Base-by-base conservation (phyloP, 2,113 vertebrate genomes). In the Pterophyllum scalare region DNA sequence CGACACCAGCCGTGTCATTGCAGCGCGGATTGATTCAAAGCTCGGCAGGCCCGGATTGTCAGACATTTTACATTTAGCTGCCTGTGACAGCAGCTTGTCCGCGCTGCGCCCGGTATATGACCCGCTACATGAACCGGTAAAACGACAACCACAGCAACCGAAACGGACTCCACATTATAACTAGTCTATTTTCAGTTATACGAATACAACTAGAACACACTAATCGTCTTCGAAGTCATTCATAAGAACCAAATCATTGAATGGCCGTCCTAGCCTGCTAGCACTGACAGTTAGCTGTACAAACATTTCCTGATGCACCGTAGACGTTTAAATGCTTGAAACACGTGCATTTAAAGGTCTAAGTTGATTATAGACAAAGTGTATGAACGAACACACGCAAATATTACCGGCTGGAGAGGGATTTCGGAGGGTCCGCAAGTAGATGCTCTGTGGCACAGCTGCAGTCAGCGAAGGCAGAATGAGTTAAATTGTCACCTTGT, bases 401-500 rank as follows among this genome's bases (percentile, higher is more conserved):
- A 40, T 40, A 75, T 94, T 94, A 96, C 95, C 95, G 87, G 85
- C 85, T 77, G 58, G 80, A 84, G 86, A 33, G 17, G 80, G 88
- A 75, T 85, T 90, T 89, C 75, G 87, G 82, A 76, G 89, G 82
- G 88, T 93, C 90, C 87, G 72, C 74, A 56, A 77, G 31, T 26
- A 67, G 49, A 49, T 59, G 52, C 35, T 86, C 75, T 80, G 35
- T 56, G 67, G 58, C 58, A 82, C 88, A 79, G 91, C 84, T 76
- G 81, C 76, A 93, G 89, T 91, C 87, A 93, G 82, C 91, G 85
- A 94, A 67, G 85, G 85, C 85, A 78, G 88, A 60, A 57, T 3
- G 64, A 1, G 5, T 4, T 3, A 3, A 33, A 1, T 75, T 81
- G 91, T 96, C 95, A 96, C 95, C 95, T 95, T 96, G 94, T 92